phyloP scores from a whole-genome alignment of 2,797 vertebrate genomes.

The Gobionotothen gibberifrons region DNA sequence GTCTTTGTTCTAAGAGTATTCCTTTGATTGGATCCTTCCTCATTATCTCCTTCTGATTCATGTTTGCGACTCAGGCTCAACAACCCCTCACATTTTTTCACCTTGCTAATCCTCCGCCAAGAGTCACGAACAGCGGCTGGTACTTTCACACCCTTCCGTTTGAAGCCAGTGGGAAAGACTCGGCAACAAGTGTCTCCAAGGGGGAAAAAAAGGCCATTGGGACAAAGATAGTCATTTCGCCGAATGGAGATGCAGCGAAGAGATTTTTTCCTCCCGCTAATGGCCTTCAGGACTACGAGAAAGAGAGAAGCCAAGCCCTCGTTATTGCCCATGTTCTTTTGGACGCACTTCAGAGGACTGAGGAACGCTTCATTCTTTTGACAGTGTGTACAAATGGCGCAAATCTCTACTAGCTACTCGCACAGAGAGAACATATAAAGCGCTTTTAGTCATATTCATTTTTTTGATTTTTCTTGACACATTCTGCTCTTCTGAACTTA shows the following conservation, averaged over 20 bases:
- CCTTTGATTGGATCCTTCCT: constrained; percentile 67
- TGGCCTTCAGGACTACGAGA: constrained; percentile 54
- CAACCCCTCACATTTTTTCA: constrained; percentile 44
- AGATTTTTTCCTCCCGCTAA: constrained; percentile 55
- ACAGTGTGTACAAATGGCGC: constrained; percentile 57
- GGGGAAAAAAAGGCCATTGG: constrained; percentile 34
- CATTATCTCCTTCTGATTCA: constrained; percentile 67
- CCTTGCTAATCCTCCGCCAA: constrained; percentile 59
- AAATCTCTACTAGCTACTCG: constrained; percentile 33
- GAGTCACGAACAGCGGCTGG: constrained; percentile 27
- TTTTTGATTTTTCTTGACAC: constrained; percentile 41
- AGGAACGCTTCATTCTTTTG: constrained; percentile 47
- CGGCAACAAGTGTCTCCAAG: constrained; percentile 11
- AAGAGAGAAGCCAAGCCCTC: constrained; percentile 56
- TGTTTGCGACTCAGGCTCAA: constrained; percentile 45
- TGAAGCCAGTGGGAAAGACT: constrained; percentile 39
- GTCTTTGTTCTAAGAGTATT: constrained; percentile 60
- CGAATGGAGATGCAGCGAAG: constrained; percentile 34
- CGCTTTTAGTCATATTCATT: constrained; percentile 44
- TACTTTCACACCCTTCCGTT: constrained; percentile 43
- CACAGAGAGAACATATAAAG: constrained; percentile 40
- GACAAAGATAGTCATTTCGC: constrained; percentile 49
- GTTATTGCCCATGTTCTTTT: constrained; percentile 77
- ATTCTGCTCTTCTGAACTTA: constrained; percentile 27
- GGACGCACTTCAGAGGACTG: constrained; percentile 61